Evolutionary conservation across 1,140 invertebrate species (phyloP), one percentile per base, ranked within the genome.

Genomic region (Bombus terrestris): DNA sequence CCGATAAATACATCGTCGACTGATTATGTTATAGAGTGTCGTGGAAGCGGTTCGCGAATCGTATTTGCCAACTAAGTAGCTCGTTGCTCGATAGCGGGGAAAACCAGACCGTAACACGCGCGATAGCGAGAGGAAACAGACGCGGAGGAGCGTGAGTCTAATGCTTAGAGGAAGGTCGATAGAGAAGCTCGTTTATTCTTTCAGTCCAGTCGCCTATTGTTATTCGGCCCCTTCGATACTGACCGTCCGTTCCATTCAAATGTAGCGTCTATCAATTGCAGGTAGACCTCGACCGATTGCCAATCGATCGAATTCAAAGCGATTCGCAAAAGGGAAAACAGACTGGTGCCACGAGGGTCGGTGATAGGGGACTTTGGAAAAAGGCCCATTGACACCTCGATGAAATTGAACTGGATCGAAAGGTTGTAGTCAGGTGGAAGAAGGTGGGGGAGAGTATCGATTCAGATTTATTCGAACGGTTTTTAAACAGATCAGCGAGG

Each of bases 1-100:
- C 83, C 88, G 88, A 92, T 92, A 92, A 92, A 92, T 92, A 92
- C 82, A 90, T 89, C 75, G 76, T 41, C 73, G 86, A 92, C 90
- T 92, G 92, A 93, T 93, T 93, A 91, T 89, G 88, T 92, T 93
- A 92, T 91, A 88, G 87, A 81, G 85, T 89, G 88, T 89, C 87
- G 84, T 39, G 35, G 35, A 59, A 69, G 71, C 43, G 47, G 64
- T 68, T 32, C 39, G 73, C 75, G 66, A n/a, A n/a, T 28, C 88
- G 85, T 92, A 93, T 93, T 77, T 92, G 88, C 82, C 85, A 76
- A 39, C 86, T 88, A 90, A 92, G 83, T 83, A 90, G 64, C 84
- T 87, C 74, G 59, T 66, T 80, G 88, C 73, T 73, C 39, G n/a
- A 41, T 68, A 18, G 75, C 78, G 47, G 0, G 39, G 76, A 69